Evolutionary conservation across 1,140 invertebrate genomes (phyloP), one percentile per base, ranked within the genome.

Genomic region (Microplitis demolitor): DNA sequence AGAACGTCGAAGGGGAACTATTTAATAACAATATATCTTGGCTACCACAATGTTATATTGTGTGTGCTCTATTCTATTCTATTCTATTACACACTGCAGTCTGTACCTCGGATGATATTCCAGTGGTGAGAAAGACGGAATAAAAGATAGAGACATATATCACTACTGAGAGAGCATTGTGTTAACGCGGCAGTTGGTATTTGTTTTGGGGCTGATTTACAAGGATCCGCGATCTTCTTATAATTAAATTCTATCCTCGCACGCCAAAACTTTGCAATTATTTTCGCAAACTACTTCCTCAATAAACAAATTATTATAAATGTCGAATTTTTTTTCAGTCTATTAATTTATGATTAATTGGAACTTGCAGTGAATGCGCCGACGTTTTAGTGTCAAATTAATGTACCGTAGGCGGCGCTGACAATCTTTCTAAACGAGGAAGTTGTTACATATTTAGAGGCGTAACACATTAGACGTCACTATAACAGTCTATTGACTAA

Each of bases 11-110:
- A 75, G 77, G 77, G 80, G 78, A 78, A 82, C 83, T 83, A 85
- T 86, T 86, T 86, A 86, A 86, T 86, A 86, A 86, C 83, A 83
- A 85, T 86, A 86, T 85, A 86, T 86, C 84, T 86, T 84, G 73
- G 72, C 76, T 78, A 80, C 77, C 78, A 81, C 80, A 81, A 81
- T 79, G 75, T 74, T 74, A 77, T 67, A 63, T 45, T 45, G 39
- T 45, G 11, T 45, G 39, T 6, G 6, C 39, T 45, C 39, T 45
- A 45, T 63, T 71, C 69, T 45, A 45, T 45, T 45, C 39, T 45
- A 45, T 45, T 45, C 39, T 45, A 11, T 45, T 24, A 0, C 24
- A 75, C 56, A 50, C 53, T 14, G 54, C 39, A 66, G 37, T n/a
- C 16, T 31, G 16, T 31, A 31, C 56, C 72, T 75, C 66, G 66